phyloP scores from a whole-genome alignment of 2,113 vertebrate species.

The Phalacrocorax pelagicus region DNA sequence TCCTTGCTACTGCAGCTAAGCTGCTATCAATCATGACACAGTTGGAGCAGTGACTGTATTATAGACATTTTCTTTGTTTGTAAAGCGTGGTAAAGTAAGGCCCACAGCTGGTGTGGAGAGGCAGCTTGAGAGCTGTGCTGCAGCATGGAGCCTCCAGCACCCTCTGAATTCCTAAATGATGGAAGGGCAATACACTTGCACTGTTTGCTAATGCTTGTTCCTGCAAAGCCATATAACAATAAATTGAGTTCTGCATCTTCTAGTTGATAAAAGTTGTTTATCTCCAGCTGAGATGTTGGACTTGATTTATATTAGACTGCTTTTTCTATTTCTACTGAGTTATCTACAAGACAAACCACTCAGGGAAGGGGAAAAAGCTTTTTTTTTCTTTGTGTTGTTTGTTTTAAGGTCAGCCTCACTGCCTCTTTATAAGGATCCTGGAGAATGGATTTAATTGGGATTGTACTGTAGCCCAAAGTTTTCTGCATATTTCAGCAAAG shows the following conservation, averaged over 20 bases:
- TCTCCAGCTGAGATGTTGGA: slow-evolving; percentile 6
- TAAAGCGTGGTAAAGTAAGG: neutral
- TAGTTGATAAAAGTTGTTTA: slow-evolving; percentile 27
- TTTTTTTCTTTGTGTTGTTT: neutral
- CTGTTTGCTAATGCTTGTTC: neutral
- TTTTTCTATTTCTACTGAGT: slow-evolving; percentile 8
- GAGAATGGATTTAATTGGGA: neutral
- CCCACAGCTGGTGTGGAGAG: neutral
- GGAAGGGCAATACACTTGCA: neutral
- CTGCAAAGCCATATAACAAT: neutral
- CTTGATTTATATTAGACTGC: slow-evolving; percentile 17
- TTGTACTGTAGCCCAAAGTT: neutral
- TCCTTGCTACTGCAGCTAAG: neutral
- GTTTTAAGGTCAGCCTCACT: neutral
- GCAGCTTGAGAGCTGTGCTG: neutral
- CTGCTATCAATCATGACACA: neutral
- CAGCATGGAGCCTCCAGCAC: neutral
- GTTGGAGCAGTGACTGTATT: neutral
- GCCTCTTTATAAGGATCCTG: neutral
- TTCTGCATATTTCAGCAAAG: neutral
- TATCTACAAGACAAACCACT: slow-evolving; percentile 29
- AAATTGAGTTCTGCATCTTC: slow-evolving; percentile 28
- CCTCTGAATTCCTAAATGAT: slow-evolving; percentile 5
- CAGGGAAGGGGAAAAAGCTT: neutral
- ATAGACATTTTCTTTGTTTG: neutral